phyloP scores from a whole-genome alignment of 2,113 vertebrate genomes.

The Beaufortia kweichowensis region DNA sequence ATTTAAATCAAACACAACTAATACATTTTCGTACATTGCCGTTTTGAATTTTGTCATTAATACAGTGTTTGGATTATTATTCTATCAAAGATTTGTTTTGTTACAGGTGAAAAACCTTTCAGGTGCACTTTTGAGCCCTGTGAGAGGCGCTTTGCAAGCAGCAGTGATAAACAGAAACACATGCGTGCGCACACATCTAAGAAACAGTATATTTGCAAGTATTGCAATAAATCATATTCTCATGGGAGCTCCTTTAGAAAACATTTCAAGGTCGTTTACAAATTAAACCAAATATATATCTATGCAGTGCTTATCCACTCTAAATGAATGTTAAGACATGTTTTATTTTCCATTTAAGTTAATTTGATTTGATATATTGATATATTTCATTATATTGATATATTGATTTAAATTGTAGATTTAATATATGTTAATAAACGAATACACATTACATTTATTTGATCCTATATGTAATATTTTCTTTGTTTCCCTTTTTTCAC shows the following conservation, averaged over 20 bases:
- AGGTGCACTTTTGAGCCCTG: conserved; percentile 85
- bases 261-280: conserved; percentile 13
- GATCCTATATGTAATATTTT: not conserved
- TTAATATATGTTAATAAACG: too few relatives aligned
- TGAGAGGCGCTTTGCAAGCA: conserved; percentile 85
- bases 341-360: too few relatives aligned
- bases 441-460: too few relatives aligned
- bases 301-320: too few relatives aligned
- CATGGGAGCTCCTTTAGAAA: conserved; percentile 65
- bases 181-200: conserved; percentile 86
- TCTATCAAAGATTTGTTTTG: not conserved
- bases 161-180: conserved; percentile 87
- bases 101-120: conserved; percentile 44
- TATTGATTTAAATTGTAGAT: too few relatives aligned
- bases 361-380: too few relatives aligned
- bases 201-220: conserved; percentile 85
- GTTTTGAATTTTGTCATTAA: not conserved
- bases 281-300: not conserved
- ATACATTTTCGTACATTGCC: too few relatives aligned
- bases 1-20: too few relatives aligned
- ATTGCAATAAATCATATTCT: conserved; percentile 87
- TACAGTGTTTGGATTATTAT: not conserved
- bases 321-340: too few relatives aligned
- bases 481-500: not conserved
- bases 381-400: too few relatives aligned